Conservation (phyloP, 2,888 invertebrate species). For the Tineola bisselliella region DNA sequence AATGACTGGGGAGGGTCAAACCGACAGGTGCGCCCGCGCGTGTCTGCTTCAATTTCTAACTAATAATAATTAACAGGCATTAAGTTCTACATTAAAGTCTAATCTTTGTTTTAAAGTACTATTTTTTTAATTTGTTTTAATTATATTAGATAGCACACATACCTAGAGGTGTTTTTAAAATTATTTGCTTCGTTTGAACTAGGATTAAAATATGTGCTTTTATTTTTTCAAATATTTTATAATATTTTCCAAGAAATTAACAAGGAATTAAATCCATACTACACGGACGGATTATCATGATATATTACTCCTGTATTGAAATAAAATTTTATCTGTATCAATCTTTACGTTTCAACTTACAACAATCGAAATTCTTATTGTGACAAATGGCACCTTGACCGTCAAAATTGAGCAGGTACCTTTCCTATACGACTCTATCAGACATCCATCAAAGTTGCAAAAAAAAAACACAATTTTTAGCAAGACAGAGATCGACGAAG, state of each 20-base stretch:
- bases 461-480: slow-evolving; percentile 38
- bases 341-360: slow-evolving; percentile 9
- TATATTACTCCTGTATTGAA: neutral
- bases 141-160: too few species aligned
- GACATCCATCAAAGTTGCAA: slow-evolving; percentile 34
- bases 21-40: slow-evolving; percentile 11
- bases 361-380: slow-evolving; percentile 33
- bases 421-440: slow-evolving; percentile 14
- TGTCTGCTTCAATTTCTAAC: neutral
- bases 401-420: slow-evolving; percentile 61
- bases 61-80: slow-evolving; percentile 4
- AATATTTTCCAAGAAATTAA: slow-evolving; percentile 2
- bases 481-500: slow-evolving; percentile 38
- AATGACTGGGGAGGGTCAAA: slow-evolving; percentile 6
- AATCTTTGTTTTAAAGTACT: neutral
- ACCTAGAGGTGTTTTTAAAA: too few species aligned
- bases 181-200: too few species aligned
- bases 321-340: slow-evolving; percentile 1
- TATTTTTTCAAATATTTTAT: neutral
- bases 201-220: too few species aligned
- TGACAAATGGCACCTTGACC: slow-evolving; percentile 60
- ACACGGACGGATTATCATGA: neutral
- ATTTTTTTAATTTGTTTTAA: neutral
- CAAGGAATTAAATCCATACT: neutral
- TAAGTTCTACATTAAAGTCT: neutral